Evolutionary conservation across 2,888 invertebrate species (phyloP), one percentile per base, ranked within the genome.

Genomic region (Toxonevra muliebris): DNA sequence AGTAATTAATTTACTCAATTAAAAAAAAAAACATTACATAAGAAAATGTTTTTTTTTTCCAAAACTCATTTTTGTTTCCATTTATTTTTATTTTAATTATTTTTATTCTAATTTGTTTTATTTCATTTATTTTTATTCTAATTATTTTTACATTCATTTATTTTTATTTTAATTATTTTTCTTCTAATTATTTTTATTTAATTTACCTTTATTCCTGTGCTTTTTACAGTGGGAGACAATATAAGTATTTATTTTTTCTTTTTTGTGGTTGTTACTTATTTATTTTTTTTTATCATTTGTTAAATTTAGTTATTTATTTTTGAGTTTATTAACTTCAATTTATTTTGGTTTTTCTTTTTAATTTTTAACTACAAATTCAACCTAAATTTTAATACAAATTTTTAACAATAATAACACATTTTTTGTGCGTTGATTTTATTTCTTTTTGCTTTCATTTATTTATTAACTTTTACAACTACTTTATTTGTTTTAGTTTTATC

Each of bases 151-250:
- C 7, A 59, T 30, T 30, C 7, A 30, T 30, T 30, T 30, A 30
- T 7, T 30, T 30, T 66, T 58, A n/a, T 53, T 76, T 41, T 52
- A 52, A 42, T 41, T 53, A 61, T 43, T 52, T 61, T 60, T 45
- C 19, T 48, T 13, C 40, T 41, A 55, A 55, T 41, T 40, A 55
- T 30, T 19, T 55, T 55, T 10, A 30, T 30, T 30, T 30, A 4
- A 30, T 30, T 30, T 30, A 30, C 30, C 7, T 30, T 66, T 58
- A n/a, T 53, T 76, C 74, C 78, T 77, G 57, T 66, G 30, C 20
- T 66, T 42, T 62, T 57, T 62, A 67, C 62, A 67, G 65, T 62
- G 65, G 58, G 54, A 55, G 42, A 42, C 58, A 57, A 65, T 58
- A 65, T 48, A 52, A 19, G 57, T 61, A n/a, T 43, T 30, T 43